Base-by-base conservation (phyloP, 2,888 invertebrate genomes). In the Brassicogethes aeneus region DNA sequence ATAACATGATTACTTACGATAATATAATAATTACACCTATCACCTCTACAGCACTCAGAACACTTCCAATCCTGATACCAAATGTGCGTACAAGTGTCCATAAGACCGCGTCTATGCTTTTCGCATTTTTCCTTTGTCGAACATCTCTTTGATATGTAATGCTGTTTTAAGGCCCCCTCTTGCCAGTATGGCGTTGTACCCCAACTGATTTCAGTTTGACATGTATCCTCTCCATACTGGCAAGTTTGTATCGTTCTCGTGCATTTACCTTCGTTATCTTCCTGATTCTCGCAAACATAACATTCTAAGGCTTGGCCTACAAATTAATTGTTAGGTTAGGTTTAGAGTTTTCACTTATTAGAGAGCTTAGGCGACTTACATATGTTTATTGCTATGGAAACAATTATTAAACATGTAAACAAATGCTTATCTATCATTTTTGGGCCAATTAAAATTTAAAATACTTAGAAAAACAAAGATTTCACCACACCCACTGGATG, bases 61-160 rank as follows among this genome's bases (percentile, higher is more conserved):
- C 95, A 96, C 49, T 84, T 82, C 96, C 95, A 96, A 69, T 96
- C 95, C 61, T 91, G 85, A 60, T 94, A 96, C 93, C 90, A 90
- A 54, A 93, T 88, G 57, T 90, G 82, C 1, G 90, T 87, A 59
- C 93, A 94, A 43, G 80, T 74, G 3, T 76, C 77, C 83, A 85
- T 88, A 55, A 80, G 79, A 30, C 74, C 73, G 41, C 76, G 76
- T 44, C 86, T 76, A 38, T 78, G 79, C 44, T 73, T 72, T 15
- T 85, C 82, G 64, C 96, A 96, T 48, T 80, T 77, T 0, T 79
- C 77, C 62, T 82, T 84, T 0, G 84, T 83, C 8, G 91, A 82
- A 71, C 96, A 96, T 36, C 81, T 72, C 65, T 96, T 96, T 1
- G 91, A 90, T 34, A 96, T 81, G 59, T 91, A 95, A 67, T 85